Conservation (phyloP, 1,140 invertebrate genomes). For the Ceratosolen fusciceps region DNA sequence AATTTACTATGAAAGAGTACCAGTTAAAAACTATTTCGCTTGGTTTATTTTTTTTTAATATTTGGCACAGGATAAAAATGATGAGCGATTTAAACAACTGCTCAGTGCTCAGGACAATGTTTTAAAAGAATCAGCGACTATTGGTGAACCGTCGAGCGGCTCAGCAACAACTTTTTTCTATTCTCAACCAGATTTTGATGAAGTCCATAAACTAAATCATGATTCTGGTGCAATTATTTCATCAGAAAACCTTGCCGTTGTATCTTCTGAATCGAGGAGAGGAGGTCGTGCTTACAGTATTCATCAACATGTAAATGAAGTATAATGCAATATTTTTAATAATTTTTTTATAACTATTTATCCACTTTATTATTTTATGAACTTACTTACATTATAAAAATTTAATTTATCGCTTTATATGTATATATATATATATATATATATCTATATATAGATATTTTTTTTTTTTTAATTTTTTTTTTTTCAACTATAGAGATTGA, state of each 20-base stretch:
- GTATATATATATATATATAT: no score
- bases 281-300: constrained; percentile 69
- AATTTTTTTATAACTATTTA: constrained; percentile 5
- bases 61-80: constrained; percentile 57
- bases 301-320: constrained; percentile 68
- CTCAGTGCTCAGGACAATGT: constrained; percentile 69
- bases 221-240: constrained; percentile 31
- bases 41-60: background rate
- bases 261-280: constrained; percentile 65
- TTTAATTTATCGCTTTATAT: constrained; percentile 22
- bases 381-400: constrained; percentile 14
- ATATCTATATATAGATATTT: no score
- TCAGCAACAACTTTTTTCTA: constrained; percentile 67
- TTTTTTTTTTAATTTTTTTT: constrained; percentile 42
- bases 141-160: constrained; percentile 58
- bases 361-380: constrained; percentile 17
- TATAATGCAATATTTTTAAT: constrained; percentile 50
- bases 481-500: no score
- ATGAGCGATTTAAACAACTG: constrained; percentile 68
- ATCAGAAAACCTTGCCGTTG: constrained; percentile 57
- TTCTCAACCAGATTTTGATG: constrained; percentile 56
- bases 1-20: no score
- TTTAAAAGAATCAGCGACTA: constrained; percentile 64
- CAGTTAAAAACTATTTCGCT: background rate
- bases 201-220: constrained; percentile 40